phyloP scores from a whole-genome alignment of 2,888 invertebrate species.

The Copidosoma aretas region DNA sequence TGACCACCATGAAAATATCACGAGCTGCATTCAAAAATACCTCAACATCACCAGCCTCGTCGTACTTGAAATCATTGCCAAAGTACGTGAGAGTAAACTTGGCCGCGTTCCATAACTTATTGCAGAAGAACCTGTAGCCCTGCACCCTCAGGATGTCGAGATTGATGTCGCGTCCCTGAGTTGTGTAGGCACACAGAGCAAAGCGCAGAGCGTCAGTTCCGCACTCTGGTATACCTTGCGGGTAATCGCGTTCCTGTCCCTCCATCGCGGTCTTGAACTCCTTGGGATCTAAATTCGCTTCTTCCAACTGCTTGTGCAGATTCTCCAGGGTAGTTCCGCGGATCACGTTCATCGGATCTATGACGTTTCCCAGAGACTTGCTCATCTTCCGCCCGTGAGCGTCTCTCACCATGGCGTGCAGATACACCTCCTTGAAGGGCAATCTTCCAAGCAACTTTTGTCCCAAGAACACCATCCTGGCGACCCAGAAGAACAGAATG shows the following conservation, averaged over 20 bases:
- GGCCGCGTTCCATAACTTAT: conserved; percentile 98
- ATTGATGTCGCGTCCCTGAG: conserved; percentile 93
- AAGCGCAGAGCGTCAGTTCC: conserved; percentile 94
- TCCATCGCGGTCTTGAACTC: conserved; percentile 68
- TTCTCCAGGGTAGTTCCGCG: conserved; percentile 81
- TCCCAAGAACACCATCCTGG: conserved; percentile 98
- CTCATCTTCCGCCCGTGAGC: conserved; percentile 99
- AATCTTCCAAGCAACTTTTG: conserved; percentile 86
- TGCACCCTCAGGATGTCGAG: conserved; percentile 93
- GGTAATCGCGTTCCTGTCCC: conserved; percentile 65
- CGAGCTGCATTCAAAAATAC: conserved; percentile 34
- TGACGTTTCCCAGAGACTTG: conserved; percentile 96
- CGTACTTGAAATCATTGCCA: conserved; percentile 65
- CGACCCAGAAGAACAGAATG: conserved; percentile 99
- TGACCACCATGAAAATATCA: no score
- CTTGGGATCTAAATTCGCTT: conserved; percentile 84
- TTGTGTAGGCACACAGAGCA: conserved; percentile 87
- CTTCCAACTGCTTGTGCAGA: conserved; percentile 75
- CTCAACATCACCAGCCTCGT: conserved; percentile 54
- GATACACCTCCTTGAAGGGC: conserved; percentile 92
- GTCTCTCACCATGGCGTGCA: conserved; percentile 97
- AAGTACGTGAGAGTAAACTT: conserved; percentile 87
- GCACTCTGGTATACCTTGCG: conserved; percentile 96
- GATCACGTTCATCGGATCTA: conserved; percentile 97
- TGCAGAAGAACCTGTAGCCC: conserved; percentile 96